Percentiles rank a stretch among this genome's conserved stretches.
Conservation (phyloP, 1,140 invertebrate genomes). For the Harlomillsia oculata region DNA sequence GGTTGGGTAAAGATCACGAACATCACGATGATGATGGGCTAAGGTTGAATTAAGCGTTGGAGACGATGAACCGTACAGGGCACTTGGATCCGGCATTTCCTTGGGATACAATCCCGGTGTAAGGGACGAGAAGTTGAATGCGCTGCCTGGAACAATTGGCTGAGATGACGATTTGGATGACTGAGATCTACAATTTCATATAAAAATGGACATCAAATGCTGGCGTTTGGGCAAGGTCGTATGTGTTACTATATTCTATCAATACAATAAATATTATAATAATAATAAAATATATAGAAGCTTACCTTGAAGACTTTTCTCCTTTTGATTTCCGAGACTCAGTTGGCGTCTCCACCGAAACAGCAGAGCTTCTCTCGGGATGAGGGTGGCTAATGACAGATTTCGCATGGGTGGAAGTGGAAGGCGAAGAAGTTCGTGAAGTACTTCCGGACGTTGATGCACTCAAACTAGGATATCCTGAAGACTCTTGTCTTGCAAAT, state of each 20-base stretch:
- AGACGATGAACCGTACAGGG: conserved; percentile 17
- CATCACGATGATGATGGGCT: conserved; percentile 24
- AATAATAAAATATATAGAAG: no score
- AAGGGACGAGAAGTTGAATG: conserved; percentile 31
- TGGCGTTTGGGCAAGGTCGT: no score
- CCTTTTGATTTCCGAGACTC: no score
- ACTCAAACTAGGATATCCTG: conserved; percentile 15
- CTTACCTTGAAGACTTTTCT: no score
- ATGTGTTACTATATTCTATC: no score
- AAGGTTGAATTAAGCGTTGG: conserved; percentile 17
- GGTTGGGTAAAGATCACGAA: conserved; percentile 31
- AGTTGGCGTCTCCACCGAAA: no score
- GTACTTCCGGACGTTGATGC: conserved; percentile 1
- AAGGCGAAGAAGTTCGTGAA: no score
- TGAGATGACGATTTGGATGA: conserved; percentile 11
- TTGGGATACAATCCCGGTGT: conserved; percentile 29
- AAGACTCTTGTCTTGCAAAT: conserved; percentile 15
- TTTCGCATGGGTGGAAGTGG: no score
- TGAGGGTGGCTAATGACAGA: no score
- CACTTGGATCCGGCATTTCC: conserved; percentile 25
- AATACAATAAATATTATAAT: no score
- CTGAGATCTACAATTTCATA: conserved; percentile 12
- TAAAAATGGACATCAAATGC: no score
- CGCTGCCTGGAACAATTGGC: conserved; percentile 23
- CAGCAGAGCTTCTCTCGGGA: no score